Base-by-base conservation (phyloP, 92 coral and sea anemone genomes). In the Phymanthus crucifer region DNA sequence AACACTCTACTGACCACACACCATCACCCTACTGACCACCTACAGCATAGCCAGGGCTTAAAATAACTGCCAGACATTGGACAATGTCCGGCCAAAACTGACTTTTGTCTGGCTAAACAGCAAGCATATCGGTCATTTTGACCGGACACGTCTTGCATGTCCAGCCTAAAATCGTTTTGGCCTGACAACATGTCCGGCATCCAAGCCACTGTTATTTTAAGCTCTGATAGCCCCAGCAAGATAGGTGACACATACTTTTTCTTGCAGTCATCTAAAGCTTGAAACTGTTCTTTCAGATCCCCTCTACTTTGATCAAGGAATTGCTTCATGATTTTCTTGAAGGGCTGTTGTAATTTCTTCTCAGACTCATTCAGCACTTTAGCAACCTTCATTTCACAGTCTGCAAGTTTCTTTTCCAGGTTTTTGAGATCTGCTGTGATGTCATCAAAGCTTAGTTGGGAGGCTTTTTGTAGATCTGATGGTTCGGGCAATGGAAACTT, bases 401-500 rank as follows among this genome's bases (percentile, higher is more conserved):
- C 77, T 26, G 83, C 84, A 14, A 92, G 31, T 58, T 90, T 88
- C 46, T 74, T 85, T 17, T 73, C 89, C 12, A 92, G 74, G 23
- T 74, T 81, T 71, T 65, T 90, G 19, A 92, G 83, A 32, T 90
- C 97, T 26, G 83, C 82, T 26, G 85, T 91, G 17, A 87, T 81
- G 81, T 92, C 94, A 40, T 90, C 97, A 87, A 92, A 90, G 6
- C 90, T 87, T 29, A 92, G 82, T 70, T 92, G 97, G 47, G 97
- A 92, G 67, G 97, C 97, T 46, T 77, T 69, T 43, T 75, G 82
- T 10, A 92, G 90, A 76, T 92, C 97, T 43, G 90, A 58, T 65
- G 97, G 92, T 79, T 92, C 97, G 21, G 94, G 97, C 7, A 92
- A 78, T 1, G 97, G 97, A 73, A 92, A 92, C 77, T 79, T 86